Percentiles rank a stretch among this genome's conserved stretches.
Conservation (phyloP, 2,797 vertebrate species). For the Furcifer pardalis region DNA sequence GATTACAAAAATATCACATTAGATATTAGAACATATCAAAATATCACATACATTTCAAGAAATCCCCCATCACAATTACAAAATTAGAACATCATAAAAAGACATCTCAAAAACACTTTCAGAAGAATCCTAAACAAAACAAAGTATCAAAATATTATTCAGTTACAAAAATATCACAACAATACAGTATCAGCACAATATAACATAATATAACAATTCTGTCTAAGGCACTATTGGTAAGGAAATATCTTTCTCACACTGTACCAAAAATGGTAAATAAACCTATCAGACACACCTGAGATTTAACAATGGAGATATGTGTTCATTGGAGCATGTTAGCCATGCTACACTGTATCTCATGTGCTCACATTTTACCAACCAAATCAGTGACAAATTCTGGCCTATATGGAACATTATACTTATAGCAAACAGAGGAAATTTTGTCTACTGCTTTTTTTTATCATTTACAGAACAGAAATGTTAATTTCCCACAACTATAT, state of each 20-base stretch:
- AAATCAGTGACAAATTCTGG: neutral
- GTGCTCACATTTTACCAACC: neutral
- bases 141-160: too few relatives aligned
- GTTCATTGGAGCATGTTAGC: too few relatives aligned
- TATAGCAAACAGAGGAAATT: neutral
- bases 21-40: too few relatives aligned
- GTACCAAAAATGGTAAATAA: neutral
- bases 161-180: too few relatives aligned
- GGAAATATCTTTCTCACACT: neutral
- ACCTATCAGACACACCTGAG: neutral
- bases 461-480: neutral
- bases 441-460: neutral
- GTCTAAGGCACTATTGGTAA: neutral
- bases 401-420: neutral
- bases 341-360: neutral
- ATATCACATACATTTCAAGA: too few relatives aligned
- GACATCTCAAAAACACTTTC: too few relatives aligned
- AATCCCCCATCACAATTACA: too few relatives aligned
- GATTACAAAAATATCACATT: too few relatives aligned
- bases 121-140: too few relatives aligned
- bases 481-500: neutral
- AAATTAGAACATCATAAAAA: too few relatives aligned
- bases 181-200: too few relatives aligned
- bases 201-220: too few relatives aligned
- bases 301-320: neutral